Evolutionary conservation across 1,140 invertebrate genomes (phyloP).

Genomic region (Muscidifurax raptorellus): DNA sequence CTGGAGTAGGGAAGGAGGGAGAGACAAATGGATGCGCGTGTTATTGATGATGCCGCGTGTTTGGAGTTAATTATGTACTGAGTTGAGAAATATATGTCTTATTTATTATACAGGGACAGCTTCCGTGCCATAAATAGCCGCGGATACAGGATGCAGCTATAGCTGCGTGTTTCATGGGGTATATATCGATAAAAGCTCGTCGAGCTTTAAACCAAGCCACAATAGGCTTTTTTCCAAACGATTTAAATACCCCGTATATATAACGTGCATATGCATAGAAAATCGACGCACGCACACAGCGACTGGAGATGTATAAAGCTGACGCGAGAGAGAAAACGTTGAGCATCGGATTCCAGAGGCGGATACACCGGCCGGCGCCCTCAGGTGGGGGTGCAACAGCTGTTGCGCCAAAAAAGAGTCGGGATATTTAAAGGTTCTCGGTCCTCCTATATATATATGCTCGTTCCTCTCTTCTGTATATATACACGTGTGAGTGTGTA

Average conservation of each 20-base stretch:
- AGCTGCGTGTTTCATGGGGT: too few species aligned
- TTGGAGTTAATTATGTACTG: not conserved
- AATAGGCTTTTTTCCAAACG: not conserved
- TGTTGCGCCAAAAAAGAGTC: constrained; percentile 44
- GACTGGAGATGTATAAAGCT: not conserved
- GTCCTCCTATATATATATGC: not conserved
- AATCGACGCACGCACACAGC: not conserved
- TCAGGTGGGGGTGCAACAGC: constrained; percentile 53
- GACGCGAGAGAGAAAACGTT: constrained; percentile 8
- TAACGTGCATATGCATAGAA: not conserved
- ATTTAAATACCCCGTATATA: not conserved
- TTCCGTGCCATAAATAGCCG: not conserved
- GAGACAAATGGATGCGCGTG: not conserved
- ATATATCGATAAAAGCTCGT: not conserved
- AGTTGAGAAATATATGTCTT: not conserved
- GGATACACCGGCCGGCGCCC: constrained; percentile 19
- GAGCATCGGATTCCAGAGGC: not conserved
- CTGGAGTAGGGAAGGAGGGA: too few species aligned
- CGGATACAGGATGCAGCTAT: too few species aligned
- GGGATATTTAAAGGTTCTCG: constrained; percentile 45
- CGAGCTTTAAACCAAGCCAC: not conserved
- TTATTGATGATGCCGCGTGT: not conserved
- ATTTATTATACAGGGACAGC: not conserved
- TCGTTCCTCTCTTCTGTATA: too few species aligned
- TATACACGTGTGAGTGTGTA: not conserved